phyloP scores from a whole-genome alignment of 2,113 vertebrate genomes.

The Tupaia tana region DNA sequence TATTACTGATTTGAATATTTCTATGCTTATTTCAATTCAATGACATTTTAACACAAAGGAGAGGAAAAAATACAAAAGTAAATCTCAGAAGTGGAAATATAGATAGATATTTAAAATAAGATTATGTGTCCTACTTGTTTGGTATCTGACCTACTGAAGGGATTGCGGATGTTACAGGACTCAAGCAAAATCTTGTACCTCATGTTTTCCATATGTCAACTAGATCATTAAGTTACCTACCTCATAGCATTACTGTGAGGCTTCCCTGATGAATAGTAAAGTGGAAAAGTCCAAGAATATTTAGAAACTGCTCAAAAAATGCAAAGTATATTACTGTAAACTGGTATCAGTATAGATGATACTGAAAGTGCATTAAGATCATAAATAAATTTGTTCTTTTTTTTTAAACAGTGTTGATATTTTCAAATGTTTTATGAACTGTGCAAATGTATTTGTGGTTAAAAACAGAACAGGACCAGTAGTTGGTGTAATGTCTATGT shows the following conservation, averaged over 20 bases:
- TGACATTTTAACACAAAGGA: conserved; percentile 44
- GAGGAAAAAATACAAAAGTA: neutral
- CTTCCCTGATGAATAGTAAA: conserved; percentile 32
- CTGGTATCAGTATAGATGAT: neutral
- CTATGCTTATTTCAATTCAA: neutral
- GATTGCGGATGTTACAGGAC: neutral
- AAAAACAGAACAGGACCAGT: neutral
- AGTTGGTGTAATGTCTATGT: too few species aligned
- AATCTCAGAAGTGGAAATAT: conserved; percentile 31
- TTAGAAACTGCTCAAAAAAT: conserved; percentile 39
- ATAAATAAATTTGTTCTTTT: conserved; percentile 27
- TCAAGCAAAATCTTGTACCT: neutral
- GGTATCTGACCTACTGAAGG: neutral
- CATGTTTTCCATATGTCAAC: neutral
- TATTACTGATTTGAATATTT: conserved; percentile 56
- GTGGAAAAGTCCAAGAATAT: conserved; percentile 36
- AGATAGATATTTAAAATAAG: neutral
- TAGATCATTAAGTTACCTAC: neutral
- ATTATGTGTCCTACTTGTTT: neutral
- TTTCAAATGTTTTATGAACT: conserved; percentile 62
- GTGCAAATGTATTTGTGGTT: conserved; percentile 56
- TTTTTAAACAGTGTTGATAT: conserved; percentile 14
- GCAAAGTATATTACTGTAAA: conserved; percentile 31
- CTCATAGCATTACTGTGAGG: conserved; percentile 43
- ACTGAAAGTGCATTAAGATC: conserved; percentile 16